These are phyloP conservation scores for Elachura formosa DNA, from an alignment of 2,113 vertebrate species.

Conservation along the genomic window DNA sequence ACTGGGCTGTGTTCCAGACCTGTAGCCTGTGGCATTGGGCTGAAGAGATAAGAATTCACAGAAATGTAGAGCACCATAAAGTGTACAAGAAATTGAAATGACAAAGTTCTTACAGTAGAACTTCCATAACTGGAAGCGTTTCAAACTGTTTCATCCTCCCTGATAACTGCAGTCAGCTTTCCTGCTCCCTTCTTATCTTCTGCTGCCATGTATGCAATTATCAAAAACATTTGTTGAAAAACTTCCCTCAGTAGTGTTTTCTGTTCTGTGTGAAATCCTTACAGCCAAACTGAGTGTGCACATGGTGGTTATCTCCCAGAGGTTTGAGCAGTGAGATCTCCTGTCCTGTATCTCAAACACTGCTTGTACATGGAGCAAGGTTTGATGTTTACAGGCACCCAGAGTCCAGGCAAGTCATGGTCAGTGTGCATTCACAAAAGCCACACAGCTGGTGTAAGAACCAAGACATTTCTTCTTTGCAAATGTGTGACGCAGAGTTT, in stretches of 20 bases:
- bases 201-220: constrained; percentile 10
- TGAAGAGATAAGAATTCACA: constrained; percentile 55
- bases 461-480: background rate
- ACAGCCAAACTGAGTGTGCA: background rate
- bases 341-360: background rate
- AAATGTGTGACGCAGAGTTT: background rate
- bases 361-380: background rate
- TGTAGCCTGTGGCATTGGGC: constrained; percentile 53
- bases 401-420: background rate
- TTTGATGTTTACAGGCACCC: background rate
- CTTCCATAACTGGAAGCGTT: constrained; percentile 18
- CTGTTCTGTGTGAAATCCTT: background rate
- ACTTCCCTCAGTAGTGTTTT: background rate
- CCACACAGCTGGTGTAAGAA: fast-evolving
- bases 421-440: background rate
- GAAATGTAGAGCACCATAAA: background rate
- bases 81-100: constrained; percentile 30
- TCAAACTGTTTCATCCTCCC: constrained; percentile 9
- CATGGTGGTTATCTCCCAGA: background rate
- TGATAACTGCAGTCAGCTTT: constrained; percentile 40
- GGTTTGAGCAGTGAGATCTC: background rate
- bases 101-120: constrained; percentile 55
- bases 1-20: constrained; percentile 51
- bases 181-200: constrained; percentile 6
- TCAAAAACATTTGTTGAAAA: constrained; percentile 38